Evolutionary conservation across 2,113 vertebrate genomes (phyloP).

Genomic region (Calypte anna): DNA sequence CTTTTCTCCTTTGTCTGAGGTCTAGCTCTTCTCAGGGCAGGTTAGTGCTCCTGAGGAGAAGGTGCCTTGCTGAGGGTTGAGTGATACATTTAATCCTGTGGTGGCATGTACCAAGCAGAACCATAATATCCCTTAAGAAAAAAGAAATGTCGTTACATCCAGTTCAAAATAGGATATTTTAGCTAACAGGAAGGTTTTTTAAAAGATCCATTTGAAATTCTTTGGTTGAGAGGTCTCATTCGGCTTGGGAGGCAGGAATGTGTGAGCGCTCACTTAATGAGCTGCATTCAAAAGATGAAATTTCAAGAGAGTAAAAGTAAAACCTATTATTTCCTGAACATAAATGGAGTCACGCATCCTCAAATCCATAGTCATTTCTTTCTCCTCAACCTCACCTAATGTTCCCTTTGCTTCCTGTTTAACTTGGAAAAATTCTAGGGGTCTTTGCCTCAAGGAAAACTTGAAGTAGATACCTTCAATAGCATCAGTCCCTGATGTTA

Average conservation of each 20-base stretch:
- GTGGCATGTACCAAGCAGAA: background rate
- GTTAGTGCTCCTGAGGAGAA: background rate
- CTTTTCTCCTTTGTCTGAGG: background rate
- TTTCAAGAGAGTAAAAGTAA: slow-evolving; percentile 20
- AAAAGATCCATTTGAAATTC: slow-evolving; percentile 31
- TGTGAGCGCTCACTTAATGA: slow-evolving; percentile 26
- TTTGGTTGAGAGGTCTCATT: slow-evolving; percentile 48
- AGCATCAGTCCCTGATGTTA: background rate
- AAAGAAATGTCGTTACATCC: slow-evolving; percentile 12
- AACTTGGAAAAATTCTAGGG: background rate
- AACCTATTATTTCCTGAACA: background rate
- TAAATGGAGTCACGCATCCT: background rate
- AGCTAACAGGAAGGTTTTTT: background rate
- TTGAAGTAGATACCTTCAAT: background rate
- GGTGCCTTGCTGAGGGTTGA: background rate
- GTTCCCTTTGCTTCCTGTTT: background rate
- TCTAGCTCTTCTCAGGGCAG: background rate
- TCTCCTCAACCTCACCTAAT: slow-evolving; percentile 1
- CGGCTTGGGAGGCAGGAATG: slow-evolving; percentile 28
- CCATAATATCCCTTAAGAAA: background rate
- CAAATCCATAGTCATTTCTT: background rate
- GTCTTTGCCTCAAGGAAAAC: background rate
- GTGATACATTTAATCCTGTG: slow-evolving; percentile 2
- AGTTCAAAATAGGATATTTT: slow-evolving; percentile 15
- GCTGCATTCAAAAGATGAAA: slow-evolving; percentile 35